Conservation (phyloP, 2,113 vertebrate species). For the Hippocampus comes region DNA sequence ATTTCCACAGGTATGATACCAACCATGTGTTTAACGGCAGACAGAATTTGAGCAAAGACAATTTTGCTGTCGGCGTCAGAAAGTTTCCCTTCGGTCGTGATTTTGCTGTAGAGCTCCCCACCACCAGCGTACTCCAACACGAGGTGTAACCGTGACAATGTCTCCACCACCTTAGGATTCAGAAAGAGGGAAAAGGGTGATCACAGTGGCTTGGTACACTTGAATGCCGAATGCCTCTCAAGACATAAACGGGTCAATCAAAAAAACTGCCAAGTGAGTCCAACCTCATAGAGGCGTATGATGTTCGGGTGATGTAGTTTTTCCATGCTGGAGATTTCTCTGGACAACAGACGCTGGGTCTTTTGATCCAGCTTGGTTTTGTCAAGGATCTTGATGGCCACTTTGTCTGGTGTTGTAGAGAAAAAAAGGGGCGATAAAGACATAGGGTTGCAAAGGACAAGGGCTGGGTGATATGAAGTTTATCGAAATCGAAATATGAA, state of each 20-base stretch:
- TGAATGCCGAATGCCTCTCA: neutral
- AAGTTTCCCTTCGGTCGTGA: slow-evolving; percentile 87
- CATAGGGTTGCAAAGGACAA: neutral
- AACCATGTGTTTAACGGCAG: slow-evolving; percentile 97
- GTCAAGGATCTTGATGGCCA: slow-evolving; percentile 97
- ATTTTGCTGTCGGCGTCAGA: slow-evolving; percentile 85
- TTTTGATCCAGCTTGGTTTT: slow-evolving; percentile 95
- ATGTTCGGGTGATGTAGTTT: slow-evolving; percentile 93
- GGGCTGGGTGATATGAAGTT: no score
- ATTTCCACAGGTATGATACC: slow-evolving; percentile 36
- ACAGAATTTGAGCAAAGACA: slow-evolving; percentile 93
- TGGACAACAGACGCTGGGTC: slow-evolving; percentile 87
- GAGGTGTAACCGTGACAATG: slow-evolving; percentile 86
- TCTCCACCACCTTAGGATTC: slow-evolving; percentile 84
- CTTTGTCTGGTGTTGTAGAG: slow-evolving; percentile 81
- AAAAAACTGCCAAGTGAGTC: neutral
- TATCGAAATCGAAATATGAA: no score
- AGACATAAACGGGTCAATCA: neutral
- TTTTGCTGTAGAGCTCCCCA: slow-evolving; percentile 94
- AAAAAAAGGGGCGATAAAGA: neutral
- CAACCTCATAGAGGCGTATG: slow-evolving; percentile 90
- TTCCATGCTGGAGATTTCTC: slow-evolving; percentile 98
- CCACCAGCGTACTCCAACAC: slow-evolving; percentile 95
- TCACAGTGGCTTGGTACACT: neutral
- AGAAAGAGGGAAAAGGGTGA: neutral